phyloP scores from a whole-genome alignment of 2,113 vertebrate genomes.

The Sciurus niger region DNA sequence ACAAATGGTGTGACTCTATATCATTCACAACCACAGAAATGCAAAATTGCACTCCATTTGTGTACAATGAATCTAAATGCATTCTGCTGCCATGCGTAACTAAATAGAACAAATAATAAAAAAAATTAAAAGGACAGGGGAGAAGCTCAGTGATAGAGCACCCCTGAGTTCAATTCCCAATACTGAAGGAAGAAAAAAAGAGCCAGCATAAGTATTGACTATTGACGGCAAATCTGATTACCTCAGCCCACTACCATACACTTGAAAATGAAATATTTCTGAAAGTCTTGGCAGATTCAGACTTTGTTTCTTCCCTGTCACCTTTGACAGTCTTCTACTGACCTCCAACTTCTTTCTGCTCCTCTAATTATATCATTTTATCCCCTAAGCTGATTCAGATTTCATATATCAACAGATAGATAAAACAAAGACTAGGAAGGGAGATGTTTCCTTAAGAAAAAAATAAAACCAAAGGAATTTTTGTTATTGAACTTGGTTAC shows the following conservation, averaged over 20 bases:
- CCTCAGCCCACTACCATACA: background rate
- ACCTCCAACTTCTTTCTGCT: background rate
- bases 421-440: background rate
- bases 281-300: background rate
- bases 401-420: background rate
- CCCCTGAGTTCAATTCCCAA: background rate
- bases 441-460: background rate
- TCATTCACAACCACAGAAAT: too few species aligned
- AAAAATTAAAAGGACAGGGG: background rate
- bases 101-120: too few species aligned
- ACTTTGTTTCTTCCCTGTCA: background rate
- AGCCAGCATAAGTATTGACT: background rate
- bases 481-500: too few species aligned
- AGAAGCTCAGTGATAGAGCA: background rate
- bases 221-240: background rate
- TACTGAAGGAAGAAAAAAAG: background rate
- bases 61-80: too few species aligned
- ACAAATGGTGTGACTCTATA: too few species aligned
- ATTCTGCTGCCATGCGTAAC: too few species aligned
- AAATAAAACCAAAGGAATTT: background rate
- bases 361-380: constrained; percentile 3
- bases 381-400: background rate
- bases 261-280: background rate
- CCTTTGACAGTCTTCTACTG: background rate
- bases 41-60: too few species aligned